A percentile compares a stretch with the other conserved stretches of the same genome.
phyloP scores from a whole-genome alignment of 1,140 invertebrate genomes.

The Camponotus floridanus region DNA sequence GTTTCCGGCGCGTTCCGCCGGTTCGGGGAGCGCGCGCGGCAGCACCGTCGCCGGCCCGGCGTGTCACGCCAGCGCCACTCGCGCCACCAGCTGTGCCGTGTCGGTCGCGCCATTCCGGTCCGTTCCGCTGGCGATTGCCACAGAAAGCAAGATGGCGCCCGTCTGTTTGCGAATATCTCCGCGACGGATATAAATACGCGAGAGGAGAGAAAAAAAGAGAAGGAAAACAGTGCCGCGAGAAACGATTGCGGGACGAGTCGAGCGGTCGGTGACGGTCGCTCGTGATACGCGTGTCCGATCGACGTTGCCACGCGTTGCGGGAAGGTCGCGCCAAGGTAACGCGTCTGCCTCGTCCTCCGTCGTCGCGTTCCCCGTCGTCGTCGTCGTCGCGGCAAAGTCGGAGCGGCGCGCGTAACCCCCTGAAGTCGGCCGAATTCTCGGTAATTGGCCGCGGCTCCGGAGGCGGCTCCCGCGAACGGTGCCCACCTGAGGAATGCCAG shows the following conservation, averaged over 20 bases:
- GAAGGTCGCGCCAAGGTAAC: slow-evolving; percentile 26
- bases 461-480: slow-evolving; percentile 65
- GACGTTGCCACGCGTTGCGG: slow-evolving; percentile 44
- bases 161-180: slow-evolving; percentile 83
- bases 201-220: slow-evolving; percentile 55
- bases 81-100: slow-evolving; percentile 73
- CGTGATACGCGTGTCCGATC: slow-evolving; percentile 33
- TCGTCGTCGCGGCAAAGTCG: neutral
- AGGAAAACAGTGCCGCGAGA: slow-evolving; percentile 67
- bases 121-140: slow-evolving; percentile 63
- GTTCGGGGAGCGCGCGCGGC: neutral
- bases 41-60: slow-evolving; percentile 8
- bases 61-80: slow-evolving; percentile 56
- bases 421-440: slow-evolving; percentile 35
- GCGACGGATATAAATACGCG: slow-evolving; percentile 82
- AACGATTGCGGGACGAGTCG: slow-evolving; percentile 66
- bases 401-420: slow-evolving; percentile 8
- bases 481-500: slow-evolving; percentile 85
- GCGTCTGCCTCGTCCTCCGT: slow-evolving; percentile 24
- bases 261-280: slow-evolving; percentile 49
- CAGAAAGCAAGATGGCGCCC: slow-evolving; percentile 83
- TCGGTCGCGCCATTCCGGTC: slow-evolving; percentile 59
- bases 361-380: slow-evolving; percentile 10
- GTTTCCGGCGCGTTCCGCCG: slow-evolving; percentile 26
- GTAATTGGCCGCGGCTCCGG: slow-evolving; percentile 27